These are phyloP conservation scores for Mythimna lalbum DNA, from an alignment of 2,888 invertebrate genomes.

Conservation along the genomic window DNA sequence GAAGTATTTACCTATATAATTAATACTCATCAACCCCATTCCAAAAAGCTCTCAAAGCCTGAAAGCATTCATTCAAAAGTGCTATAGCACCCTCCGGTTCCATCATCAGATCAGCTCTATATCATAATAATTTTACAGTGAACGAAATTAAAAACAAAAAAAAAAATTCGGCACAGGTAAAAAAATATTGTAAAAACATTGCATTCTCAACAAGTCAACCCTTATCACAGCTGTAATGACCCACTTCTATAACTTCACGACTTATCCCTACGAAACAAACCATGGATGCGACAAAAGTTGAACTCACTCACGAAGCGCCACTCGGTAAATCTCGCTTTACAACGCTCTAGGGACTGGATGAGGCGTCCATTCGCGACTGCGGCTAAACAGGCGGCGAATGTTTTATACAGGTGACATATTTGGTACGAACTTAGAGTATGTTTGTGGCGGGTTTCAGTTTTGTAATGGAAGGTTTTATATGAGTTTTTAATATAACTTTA, in stretches of 20 bases:
- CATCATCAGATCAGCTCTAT: no score
- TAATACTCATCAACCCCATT: no score
- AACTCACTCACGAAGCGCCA: slow-evolving; percentile 8
- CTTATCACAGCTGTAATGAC: slow-evolving; percentile 1
- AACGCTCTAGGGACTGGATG: slow-evolving; percentile 23
- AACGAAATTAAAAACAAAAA: no score
- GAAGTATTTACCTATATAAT: no score
- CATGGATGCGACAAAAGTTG: slow-evolving; percentile 39
- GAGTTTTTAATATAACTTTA: neutral
- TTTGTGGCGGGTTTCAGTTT: neutral
- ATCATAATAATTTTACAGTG: no score
- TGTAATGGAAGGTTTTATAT: neutral
- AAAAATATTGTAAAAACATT: no score
- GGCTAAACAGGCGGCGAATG: slow-evolving; percentile 30
- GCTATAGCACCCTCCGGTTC: no score
- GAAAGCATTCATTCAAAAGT: no score
- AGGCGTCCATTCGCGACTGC: slow-evolving; percentile 18
- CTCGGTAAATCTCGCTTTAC: slow-evolving; percentile 45
- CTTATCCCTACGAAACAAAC: slow-evolving; percentile 23
- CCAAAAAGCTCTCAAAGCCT: no score
- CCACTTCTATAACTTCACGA: slow-evolving; percentile 16
- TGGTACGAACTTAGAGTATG: neutral
- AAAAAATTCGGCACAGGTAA: no score
- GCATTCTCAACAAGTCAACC: neutral
- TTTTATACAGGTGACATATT: slow-evolving; percentile 35